Evolutionary conservation across 2,888 invertebrate genomes (phyloP).

Genomic region (Vandiemenella viatica): DNA sequence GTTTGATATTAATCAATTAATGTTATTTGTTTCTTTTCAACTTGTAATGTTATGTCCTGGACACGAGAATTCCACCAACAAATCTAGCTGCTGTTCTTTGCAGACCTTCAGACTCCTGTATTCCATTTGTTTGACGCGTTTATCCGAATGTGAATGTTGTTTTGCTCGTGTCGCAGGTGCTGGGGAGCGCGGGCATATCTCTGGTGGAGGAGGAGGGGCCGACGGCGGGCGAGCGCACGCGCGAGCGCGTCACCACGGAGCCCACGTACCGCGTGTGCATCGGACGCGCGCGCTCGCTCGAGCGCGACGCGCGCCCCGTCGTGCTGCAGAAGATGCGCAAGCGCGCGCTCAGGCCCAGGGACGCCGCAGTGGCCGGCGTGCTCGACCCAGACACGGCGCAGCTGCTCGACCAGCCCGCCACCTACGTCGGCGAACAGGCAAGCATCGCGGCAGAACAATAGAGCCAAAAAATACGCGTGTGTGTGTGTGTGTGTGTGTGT

Average conservation of each 20-base stretch:
- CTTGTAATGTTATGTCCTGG: too few species aligned
- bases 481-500: too few species aligned
- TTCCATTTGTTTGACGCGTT: too few species aligned
- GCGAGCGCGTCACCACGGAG: conserved; percentile 40
- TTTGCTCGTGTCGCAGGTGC: too few species aligned
- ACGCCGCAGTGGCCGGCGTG: conserved; percentile 63
- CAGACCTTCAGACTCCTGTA: too few species aligned
- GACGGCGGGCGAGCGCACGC: conserved; percentile 41
- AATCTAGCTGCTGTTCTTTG: too few species aligned
- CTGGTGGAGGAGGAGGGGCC: conserved; percentile 28
- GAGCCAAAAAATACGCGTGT: too few species aligned
- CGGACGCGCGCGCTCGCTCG: conserved; percentile 43
- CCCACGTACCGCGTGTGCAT: conserved; percentile 52
- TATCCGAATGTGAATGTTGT: too few species aligned
- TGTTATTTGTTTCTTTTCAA: too few species aligned
- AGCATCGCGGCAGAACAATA: too few species aligned
- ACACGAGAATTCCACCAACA: too few species aligned
- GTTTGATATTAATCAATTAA: too few species aligned
- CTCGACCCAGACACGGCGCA: conserved; percentile 62
- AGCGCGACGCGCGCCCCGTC: conserved; percentile 49
- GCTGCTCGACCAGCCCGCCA: conserved; percentile 45
- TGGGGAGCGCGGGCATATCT: conserved; percentile 26
- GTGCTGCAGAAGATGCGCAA: conserved; percentile 64
- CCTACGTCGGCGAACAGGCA: conserved; percentile 39
- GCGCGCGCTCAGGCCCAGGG: conserved; percentile 54